Base-by-base conservation (phyloP, 2,113 vertebrate species). In the Trogon melanurus region DNA sequence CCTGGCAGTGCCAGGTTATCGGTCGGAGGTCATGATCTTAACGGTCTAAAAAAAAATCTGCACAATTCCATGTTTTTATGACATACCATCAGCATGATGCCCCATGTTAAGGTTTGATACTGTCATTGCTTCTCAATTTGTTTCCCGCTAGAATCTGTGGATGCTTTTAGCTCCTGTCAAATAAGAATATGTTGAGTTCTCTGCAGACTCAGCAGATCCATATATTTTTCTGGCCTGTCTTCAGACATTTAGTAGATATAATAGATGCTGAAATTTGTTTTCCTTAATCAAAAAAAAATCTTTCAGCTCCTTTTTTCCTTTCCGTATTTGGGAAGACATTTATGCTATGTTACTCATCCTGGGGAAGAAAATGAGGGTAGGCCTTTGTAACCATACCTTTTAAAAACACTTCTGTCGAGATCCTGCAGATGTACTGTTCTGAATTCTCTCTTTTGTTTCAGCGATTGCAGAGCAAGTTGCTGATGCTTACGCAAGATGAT, bases 391-490 rank as follows among this genome's bases (percentile, higher is more conserved):
- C 36, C 16, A 6, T 34, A 61, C 16, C 12, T 84, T 54, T 54
- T 84, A 58, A 41, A 88, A 56, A 51, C 12, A 8, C 25, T 75
- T 41, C 32, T 54, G 0, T 67, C 27, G 27, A 53, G 17, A 41
- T 72, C 70, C 61, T 81, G 48, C 26, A 72, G 13, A 16, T 2
- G 93, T 61, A 57, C 44, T 87, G 45, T 82, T 85, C 50, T 27
- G 34, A 92, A 38, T 60, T 88, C 30, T 92, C 60, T 95, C 61
- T 90, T 93, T 54, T 89, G 19, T 80, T 97, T 58, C 96, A 98
- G 98, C 85, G 64, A 92, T 79, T 98, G 67, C 98, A 98, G 79
- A 98, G 95, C 92, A 98, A 97, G 93, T 91, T 98, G 84, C 95
- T 95, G 79, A 74, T 96, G 88, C 85, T 98, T 70, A 98, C 70